Conservation (phyloP, 1,140 invertebrate genomes). For the Venustaconcha ellipsiformis region DNA sequence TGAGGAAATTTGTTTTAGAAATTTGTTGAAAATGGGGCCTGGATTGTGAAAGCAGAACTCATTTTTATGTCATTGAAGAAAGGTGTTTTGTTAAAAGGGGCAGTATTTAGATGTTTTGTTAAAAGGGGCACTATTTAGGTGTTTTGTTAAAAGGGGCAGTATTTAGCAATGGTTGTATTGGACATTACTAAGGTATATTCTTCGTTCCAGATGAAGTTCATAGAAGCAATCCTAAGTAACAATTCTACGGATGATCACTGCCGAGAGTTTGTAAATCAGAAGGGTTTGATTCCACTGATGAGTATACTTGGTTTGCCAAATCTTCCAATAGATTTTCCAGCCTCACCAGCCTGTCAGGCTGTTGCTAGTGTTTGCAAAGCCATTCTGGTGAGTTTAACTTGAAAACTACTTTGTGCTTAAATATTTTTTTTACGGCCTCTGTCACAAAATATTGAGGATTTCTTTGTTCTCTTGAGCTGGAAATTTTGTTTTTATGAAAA, state of each 20-base stretch:
- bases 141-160: conserved; percentile 31
- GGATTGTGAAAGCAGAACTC: background rate
- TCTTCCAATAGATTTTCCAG: conserved; percentile 88
- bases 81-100: conserved; percentile 22
- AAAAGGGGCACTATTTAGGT: conserved; percentile 3
- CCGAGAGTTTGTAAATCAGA: conserved; percentile 85
- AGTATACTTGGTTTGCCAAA: conserved; percentile 85
- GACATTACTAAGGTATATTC: background rate
- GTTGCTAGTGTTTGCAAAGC: conserved; percentile 90
- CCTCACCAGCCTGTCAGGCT: conserved; percentile 85
- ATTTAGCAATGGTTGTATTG: background rate
- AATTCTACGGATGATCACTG: conserved; percentile 94
- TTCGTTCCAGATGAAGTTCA: conserved; percentile 82
- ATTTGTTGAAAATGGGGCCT: too few species aligned
- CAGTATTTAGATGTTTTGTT: conserved; percentile 23
- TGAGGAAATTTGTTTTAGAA: too few species aligned
- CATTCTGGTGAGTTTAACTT: conserved; percentile 76
- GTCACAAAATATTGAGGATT: too few species aligned
- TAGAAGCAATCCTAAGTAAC: conserved; percentile 91
- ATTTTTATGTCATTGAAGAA: background rate
- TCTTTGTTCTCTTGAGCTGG: too few species aligned
- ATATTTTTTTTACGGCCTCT: too few species aligned
- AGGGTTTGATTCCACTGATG: conserved; percentile 82
- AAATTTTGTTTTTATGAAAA: too few species aligned
- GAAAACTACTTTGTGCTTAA: background rate